These are phyloP conservation scores for Saxidomus purpurata DNA, from an alignment of 1,140 invertebrate species.

Conservation along the genomic window DNA sequence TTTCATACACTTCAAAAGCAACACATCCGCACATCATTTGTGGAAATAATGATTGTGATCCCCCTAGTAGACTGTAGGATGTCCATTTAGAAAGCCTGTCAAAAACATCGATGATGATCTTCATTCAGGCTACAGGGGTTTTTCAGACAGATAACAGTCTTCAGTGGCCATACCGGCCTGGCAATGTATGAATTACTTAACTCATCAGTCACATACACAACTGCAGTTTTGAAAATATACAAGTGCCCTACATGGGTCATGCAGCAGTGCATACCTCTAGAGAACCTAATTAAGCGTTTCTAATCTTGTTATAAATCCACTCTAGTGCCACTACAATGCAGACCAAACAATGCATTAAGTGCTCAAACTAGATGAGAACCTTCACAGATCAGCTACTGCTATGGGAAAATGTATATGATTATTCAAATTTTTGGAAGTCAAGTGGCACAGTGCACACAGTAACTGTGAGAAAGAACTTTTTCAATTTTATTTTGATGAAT, in stretches of 20 bases:
- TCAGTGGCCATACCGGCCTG: too few species aligned
- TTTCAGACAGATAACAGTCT: too few species aligned
- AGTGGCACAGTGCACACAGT: background rate
- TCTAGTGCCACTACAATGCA: background rate
- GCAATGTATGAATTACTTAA: too few species aligned
- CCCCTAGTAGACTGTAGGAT: too few species aligned
- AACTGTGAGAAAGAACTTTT: background rate
- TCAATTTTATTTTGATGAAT: background rate
- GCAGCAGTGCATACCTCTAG: background rate
- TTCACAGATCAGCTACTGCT: background rate
- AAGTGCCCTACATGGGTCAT: background rate
- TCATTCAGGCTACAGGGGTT: too few species aligned
- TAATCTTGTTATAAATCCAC: constrained; percentile 9
- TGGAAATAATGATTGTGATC: too few species aligned
- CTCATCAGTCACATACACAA: too few species aligned
- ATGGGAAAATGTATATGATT: constrained; percentile 18
- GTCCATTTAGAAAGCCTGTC: too few species aligned
- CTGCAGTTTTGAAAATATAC: too few species aligned
- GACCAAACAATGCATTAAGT: constrained; percentile 6
- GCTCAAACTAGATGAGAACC: background rate
- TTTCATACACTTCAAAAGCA: too few species aligned
- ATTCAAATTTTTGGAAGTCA: constrained; percentile 15
- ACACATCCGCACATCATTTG: too few species aligned
- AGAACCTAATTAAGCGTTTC: background rate
- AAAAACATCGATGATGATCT: too few species aligned